Conservation (phyloP, 23 tunicate genomes). For the Halocynthia aurantium region DNA sequence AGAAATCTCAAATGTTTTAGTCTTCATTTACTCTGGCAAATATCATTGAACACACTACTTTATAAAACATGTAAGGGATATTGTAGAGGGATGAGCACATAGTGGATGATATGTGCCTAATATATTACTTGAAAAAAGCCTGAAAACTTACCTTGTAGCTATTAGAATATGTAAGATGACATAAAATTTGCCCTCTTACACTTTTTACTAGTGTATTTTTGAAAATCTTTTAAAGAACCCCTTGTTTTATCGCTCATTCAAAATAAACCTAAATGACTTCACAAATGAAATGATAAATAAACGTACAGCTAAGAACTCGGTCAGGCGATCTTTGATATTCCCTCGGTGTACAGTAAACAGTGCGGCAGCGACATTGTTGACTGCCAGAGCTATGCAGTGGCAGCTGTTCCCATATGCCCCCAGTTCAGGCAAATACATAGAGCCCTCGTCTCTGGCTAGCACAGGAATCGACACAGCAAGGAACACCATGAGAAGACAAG, state of each 20-base stretch:
- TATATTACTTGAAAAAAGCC: background rate
- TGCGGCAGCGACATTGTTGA: constrained; percentile 95
- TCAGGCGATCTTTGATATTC: constrained; percentile 73
- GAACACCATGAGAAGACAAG: constrained; percentile 96
- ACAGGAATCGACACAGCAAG: constrained; percentile 97
- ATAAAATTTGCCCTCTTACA: background rate
- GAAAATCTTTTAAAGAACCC: background rate
- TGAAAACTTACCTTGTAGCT: background rate
- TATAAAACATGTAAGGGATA: too few species aligned
- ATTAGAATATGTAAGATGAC: background rate
- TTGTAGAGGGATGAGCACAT: too few species aligned
- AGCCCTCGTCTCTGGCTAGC: constrained; percentile 86
- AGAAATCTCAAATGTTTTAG: too few species aligned
- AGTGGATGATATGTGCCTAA: too few species aligned
- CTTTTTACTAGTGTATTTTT: background rate
- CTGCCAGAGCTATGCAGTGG: constrained; percentile 92
- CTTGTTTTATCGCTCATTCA: background rate
- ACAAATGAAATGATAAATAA: background rate
- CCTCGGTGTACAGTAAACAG: constrained; percentile 83
- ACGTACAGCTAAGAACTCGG: constrained; percentile 93
- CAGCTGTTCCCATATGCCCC: constrained; percentile 95
- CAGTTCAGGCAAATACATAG: constrained; percentile 62
- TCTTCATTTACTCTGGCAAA: too few species aligned
- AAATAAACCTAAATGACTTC: constrained; percentile 1
- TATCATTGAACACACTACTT: too few species aligned